phyloP scores from a whole-genome alignment of 2,797 vertebrate species.

The Nyctibius grandis region DNA sequence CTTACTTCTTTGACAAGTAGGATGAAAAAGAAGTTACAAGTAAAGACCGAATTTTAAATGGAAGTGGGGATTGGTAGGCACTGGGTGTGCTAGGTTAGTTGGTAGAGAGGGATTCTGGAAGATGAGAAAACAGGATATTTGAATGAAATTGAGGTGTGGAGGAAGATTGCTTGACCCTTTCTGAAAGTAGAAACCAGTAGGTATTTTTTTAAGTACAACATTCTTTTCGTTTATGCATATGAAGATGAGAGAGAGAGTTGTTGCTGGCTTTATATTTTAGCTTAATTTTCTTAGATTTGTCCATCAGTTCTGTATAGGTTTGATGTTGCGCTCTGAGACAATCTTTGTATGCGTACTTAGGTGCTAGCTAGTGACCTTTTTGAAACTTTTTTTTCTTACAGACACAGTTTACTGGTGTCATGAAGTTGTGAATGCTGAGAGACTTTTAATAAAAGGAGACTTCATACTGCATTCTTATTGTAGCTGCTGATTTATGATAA shows the following conservation, averaged over 20 bases:
- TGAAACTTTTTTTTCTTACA: background rate
- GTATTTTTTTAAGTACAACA: background rate
- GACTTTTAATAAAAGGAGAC: slow-evolving; percentile 42
- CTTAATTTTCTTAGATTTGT: background rate
- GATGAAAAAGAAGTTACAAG: background rate
- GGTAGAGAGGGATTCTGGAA: background rate
- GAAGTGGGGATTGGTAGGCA: background rate
- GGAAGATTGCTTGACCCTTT: fast-evolving
- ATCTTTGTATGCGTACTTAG: background rate
- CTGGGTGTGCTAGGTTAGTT: background rate
- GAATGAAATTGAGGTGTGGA: background rate
- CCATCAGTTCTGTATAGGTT: background rate
- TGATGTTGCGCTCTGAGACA: background rate
- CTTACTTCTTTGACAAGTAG: background rate
- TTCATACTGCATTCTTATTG: slow-evolving; percentile 46
- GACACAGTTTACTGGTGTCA: slow-evolving; percentile 4
- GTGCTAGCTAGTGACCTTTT: background rate
- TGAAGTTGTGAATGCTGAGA: slow-evolving; percentile 46
- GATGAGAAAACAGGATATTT: background rate
- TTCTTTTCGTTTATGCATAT: background rate
- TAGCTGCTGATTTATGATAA: slow-evolving; percentile 57
- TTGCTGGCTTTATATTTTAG: background rate
- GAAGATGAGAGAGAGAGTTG: background rate
- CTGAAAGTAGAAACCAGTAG: background rate
- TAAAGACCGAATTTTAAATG: background rate